Percentiles rank a stretch among this genome's conserved stretches.
These are phyloP conservation scores for Oophaga sylvatica DNA, from an alignment of 2,797 vertebrate genomes.

Conservation along the genomic window DNA sequence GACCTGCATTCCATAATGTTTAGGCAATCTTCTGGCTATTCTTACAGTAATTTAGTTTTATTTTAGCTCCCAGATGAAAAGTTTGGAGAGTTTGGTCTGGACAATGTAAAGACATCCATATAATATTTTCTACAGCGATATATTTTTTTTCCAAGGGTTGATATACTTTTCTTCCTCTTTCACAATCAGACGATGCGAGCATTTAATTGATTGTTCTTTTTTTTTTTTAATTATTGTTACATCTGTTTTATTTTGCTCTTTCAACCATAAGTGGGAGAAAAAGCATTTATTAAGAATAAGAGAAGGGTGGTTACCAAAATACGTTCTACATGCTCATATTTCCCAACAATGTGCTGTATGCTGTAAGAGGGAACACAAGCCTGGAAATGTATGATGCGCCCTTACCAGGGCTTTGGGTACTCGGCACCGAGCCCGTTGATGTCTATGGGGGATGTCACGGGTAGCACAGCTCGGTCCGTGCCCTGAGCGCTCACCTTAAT, in stretches of 20 bases:
- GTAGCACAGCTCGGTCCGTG: too few species aligned
- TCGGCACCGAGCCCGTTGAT: too few species aligned
- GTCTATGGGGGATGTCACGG: too few species aligned
- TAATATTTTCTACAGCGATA: not conserved
- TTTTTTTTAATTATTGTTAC: slow-evolving; percentile 41
- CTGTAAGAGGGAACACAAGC: slow-evolving; percentile 27
- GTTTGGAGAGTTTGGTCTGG: slow-evolving; percentile 11
- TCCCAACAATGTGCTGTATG: slow-evolving; percentile 6
- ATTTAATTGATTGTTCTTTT: not conserved
- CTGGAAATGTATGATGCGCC: too few species aligned
- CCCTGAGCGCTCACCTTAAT: too few species aligned
- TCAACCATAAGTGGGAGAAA: not conserved
- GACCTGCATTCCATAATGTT: slow-evolving; percentile 17
- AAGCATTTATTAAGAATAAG: not conserved
- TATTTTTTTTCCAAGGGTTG: not conserved
- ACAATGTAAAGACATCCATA: slow-evolving; percentile 8
- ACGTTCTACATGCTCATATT: slow-evolving; percentile 6
- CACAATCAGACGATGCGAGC: not conserved
- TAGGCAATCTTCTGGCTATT: slow-evolving; percentile 22
- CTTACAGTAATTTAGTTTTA: slow-evolving; percentile 1
- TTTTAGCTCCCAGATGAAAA: slow-evolving; percentile 6
- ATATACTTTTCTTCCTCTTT: not conserved
- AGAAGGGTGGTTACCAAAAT: not conserved
- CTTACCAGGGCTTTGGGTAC: too few species aligned
- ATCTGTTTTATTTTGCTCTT: slow-evolving; percentile 35